Conservation (phyloP, 2,113 vertebrate genomes). For the Stegastes partitus region DNA sequence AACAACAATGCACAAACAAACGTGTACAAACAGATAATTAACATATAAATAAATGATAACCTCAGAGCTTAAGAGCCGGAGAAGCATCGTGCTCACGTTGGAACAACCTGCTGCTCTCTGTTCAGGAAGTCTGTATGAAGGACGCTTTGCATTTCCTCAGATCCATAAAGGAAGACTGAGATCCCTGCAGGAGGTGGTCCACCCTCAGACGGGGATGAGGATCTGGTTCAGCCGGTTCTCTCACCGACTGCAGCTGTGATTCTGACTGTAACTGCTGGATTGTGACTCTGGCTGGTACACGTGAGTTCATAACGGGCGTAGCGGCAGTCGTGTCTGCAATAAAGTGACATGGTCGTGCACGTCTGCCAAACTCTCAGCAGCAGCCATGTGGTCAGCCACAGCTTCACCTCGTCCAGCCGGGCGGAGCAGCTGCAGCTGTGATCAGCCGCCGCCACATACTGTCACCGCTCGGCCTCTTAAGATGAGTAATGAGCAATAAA, state of each 20-base stretch:
- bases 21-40: too few species aligned
- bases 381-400: not conserved
- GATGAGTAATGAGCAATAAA: conserved; percentile 21
- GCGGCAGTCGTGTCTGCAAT: not conserved
- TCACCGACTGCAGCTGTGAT: not conserved
- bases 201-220: not conserved
- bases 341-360: conserved; percentile 7
- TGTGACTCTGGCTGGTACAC: conserved; percentile 16
- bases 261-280: not conserved
- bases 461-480: conserved; percentile 24
- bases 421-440: conserved; percentile 18
- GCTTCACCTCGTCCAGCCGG: conserved; percentile 1
- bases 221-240: not conserved
- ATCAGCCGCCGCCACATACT: conserved; percentile 19
- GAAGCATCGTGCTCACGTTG: too few species aligned
- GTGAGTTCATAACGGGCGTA: not conserved
- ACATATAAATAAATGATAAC: too few species aligned
- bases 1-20: too few species aligned
- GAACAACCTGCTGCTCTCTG: too few species aligned
- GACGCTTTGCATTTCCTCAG: not conserved
- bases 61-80: too few species aligned
- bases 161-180: conserved; percentile 20
- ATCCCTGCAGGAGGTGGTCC: too few species aligned
- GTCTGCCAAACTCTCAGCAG: not conserved
- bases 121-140: too few species aligned